Evolutionary conservation across 2,888 invertebrate genomes (phyloP).

Genomic region (Noctua pronuba): DNA sequence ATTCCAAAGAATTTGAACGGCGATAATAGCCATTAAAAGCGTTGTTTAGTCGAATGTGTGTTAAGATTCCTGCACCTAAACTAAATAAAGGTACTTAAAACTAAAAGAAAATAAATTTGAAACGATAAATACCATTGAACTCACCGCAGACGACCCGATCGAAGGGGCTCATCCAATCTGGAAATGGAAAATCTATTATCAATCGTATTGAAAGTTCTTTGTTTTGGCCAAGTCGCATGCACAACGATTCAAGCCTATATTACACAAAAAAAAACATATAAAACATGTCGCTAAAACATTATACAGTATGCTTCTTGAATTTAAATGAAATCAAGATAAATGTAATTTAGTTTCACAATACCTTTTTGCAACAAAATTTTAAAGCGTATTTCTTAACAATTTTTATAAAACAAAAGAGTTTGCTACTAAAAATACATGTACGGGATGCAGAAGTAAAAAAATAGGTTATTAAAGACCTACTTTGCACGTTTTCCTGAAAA

Average conservation of each 20-base stretch:
- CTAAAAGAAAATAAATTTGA: slow-evolving; percentile 91
- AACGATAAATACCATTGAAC: slow-evolving; percentile 95
- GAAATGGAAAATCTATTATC: slow-evolving; percentile 92
- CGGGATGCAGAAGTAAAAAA: not conserved
- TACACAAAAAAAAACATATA: slow-evolving; percentile 36
- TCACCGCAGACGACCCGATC: slow-evolving; percentile 98
- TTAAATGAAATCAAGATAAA: slow-evolving; percentile 26
- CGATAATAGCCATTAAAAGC: slow-evolving; percentile 52
- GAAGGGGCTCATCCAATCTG: slow-evolving; percentile 99
- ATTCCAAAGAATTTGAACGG: slow-evolving; percentile 27
- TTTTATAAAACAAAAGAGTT: not conserved
- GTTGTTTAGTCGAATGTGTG: slow-evolving; percentile 68
- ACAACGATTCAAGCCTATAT: slow-evolving; percentile 68
- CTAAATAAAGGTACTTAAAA: slow-evolving; percentile 83
- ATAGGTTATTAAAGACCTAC: not conserved
- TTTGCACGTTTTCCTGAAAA: not conserved
- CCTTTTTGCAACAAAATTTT: not conserved
- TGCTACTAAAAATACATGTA: not conserved
- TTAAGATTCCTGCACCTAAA: slow-evolving; percentile 70
- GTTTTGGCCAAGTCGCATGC: slow-evolving; percentile 83
- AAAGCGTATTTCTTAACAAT: not conserved
- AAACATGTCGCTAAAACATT: slow-evolving; percentile 23
- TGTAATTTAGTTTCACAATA: not conserved
- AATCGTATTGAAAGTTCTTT: slow-evolving; percentile 89
- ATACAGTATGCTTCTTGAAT: slow-evolving; percentile 19